phyloP scores from a whole-genome alignment of 2,113 vertebrate species.

The Alces alces region DNA sequence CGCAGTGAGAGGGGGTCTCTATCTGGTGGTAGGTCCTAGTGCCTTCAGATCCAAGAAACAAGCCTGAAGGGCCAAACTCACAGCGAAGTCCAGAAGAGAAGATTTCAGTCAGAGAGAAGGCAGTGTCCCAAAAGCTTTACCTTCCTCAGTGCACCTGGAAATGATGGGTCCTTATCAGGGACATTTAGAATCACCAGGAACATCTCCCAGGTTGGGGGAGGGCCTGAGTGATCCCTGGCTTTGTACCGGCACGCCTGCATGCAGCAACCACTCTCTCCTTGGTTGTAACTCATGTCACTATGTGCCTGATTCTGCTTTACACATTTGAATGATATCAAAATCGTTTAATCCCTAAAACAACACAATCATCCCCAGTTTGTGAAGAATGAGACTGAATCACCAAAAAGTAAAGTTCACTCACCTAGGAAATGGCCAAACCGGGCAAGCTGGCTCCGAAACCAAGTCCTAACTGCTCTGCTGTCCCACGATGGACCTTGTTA shows the following conservation, averaged over 20 bases:
- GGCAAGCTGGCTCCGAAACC: background rate
- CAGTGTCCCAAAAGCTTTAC: background rate
- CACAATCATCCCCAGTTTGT: background rate
- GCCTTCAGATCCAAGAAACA: background rate
- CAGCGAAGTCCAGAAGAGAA: background rate
- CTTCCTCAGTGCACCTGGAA: background rate
- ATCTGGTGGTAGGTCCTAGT: no score
- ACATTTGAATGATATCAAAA: background rate
- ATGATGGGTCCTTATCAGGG: background rate
- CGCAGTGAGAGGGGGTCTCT: background rate
- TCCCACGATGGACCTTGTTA: background rate
- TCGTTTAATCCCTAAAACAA: background rate
- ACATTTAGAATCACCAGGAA: background rate
- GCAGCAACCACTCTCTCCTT: background rate
- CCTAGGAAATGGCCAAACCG: background rate
- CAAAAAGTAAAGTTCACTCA: background rate
- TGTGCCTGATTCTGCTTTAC: no score
- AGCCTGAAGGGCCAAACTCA: background rate
- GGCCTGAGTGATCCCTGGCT: background rate
- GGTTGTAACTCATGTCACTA: rapidly evolving
- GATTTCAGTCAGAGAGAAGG: background rate
- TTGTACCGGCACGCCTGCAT: background rate
- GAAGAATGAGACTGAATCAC: background rate
- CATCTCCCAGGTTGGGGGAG: background rate
- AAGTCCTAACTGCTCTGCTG: background rate